These are phyloP conservation scores for Scaptomyza reducta DNA, from an alignment of 2,888 invertebrate genomes.

Conservation along the genomic window DNA sequence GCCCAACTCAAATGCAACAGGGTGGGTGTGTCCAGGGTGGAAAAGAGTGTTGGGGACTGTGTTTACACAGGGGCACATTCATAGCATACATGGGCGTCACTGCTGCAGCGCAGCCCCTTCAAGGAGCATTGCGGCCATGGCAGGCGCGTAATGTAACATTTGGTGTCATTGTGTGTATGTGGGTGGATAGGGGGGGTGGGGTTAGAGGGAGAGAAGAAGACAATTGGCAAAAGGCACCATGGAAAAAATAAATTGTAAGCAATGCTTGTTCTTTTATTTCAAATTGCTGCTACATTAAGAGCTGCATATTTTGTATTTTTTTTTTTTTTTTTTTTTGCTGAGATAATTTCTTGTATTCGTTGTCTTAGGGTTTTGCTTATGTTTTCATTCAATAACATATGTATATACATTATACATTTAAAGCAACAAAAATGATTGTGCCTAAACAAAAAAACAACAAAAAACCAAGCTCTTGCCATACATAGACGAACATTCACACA, in stretches of 20 bases:
- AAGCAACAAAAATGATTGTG: conserved; percentile 18
- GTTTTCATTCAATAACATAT: conserved; percentile 21
- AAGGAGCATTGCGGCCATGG: conserved; percentile 22
- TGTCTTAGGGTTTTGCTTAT: conserved; percentile 9
- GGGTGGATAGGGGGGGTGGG: not conserved
- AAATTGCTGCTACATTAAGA: conserved; percentile 18
- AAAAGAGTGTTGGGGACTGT: conserved; percentile 6
- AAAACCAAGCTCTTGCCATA: conserved; percentile 5
- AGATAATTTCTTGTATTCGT: conserved; percentile 8
- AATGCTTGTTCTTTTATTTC: conserved; percentile 35
- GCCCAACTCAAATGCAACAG: not conserved
- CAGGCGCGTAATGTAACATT: conserved; percentile 25
- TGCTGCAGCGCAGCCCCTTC: conserved; percentile 22
- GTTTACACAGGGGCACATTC: conserved; percentile 50
- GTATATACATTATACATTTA: conserved; percentile 14
- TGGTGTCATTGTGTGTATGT: conserved; percentile 6
- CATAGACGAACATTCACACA: conserved; percentile 3
- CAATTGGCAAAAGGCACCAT: conserved; percentile 18
- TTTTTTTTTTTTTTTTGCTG: conserved; percentile 1
- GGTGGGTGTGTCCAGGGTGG: conserved; percentile 1
- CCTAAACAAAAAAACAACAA: too few relatives aligned
- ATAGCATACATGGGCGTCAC: conserved; percentile 47
- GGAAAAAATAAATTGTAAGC: conserved; percentile 14
- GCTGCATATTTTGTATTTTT: conserved; percentile 5
- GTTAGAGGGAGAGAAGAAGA: not conserved